A percentile compares a stretch with the other conserved stretches of the same genome.
These are phyloP conservation scores for Peucedramus taeniatus DNA, from an alignment of 2,113 vertebrate species.

Conservation along the genomic window DNA sequence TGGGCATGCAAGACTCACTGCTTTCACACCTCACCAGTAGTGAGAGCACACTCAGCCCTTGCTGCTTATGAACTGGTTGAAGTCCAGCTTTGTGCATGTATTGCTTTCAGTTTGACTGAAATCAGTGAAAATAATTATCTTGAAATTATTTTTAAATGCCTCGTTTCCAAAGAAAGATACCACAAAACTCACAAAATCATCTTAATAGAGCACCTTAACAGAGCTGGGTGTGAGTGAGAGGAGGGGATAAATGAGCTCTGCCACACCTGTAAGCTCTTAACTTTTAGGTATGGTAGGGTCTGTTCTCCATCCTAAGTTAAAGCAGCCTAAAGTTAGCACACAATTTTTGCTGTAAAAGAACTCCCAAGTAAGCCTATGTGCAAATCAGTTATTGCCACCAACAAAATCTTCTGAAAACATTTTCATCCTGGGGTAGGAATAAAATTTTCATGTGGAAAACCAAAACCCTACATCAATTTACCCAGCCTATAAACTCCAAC, in stretches of 20 bases:
- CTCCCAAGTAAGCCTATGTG: neutral
- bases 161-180: neutral
- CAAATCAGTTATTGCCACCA: neutral
- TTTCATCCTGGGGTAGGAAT: neutral
- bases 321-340: neutral
- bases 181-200: neutral
- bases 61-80: neutral
- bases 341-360: neutral
- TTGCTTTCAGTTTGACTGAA: neutral
- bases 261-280: neutral
- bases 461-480: neutral
- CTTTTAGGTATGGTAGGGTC: neutral
- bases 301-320: neutral
- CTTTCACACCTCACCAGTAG: neutral
- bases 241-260: neutral
- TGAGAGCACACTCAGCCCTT: neutral
- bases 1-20: neutral
- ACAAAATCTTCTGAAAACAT: neutral
- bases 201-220: neutral
- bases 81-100: neutral
- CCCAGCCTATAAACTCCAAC: neutral
- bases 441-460: neutral
- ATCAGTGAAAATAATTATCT: neutral
- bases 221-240: neutral
- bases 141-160: neutral